Evolutionary conservation across 2,113 vertebrate genomes (phyloP), one percentile per base, ranked within the genome.

Genomic region (Glaucidium brasilianum): DNA sequence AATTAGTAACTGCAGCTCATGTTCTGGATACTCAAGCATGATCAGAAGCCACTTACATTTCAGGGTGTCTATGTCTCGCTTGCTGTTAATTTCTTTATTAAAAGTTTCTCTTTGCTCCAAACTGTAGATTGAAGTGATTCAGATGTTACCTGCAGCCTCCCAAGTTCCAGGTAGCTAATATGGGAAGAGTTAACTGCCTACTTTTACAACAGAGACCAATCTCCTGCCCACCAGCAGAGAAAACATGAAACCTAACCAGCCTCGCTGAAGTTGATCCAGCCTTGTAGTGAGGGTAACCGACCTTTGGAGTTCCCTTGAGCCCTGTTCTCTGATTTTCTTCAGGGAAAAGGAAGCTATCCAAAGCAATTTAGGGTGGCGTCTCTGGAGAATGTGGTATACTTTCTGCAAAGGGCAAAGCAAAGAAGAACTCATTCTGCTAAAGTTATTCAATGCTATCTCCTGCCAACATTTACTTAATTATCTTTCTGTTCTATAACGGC

Each of bases 391-490:
- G 56, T 8, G 3, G 34, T 49, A 77, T 30, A 74, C 60, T 84
- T 88, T 89, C 86, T 91, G 78, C 56, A 90, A 95, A 97, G 96
- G 88, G 91, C 88, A 96, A 92, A 93, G 78, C 87, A 93, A 91
- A 93, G 90, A 93, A 88, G 83, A 92, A 91, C 63, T 94, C 72
- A 69, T 92, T 96, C 85, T 80, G 80, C 39, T 91, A 21, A 95
- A 94, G 80, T 95, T 94, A 94, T 94, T 96, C 91, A 93, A 41
- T 88, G 68, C 43, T 96, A 88, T 96, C 77, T 93, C 93, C 85
- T 85, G 95, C 88, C 97, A 96, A 92, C 93, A 94, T 97, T 94
- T 95, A 97, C 91, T 97, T 96, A 97, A 96, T 97, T 97, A 96
- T 97, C 94, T 93, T 96, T 90, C 94, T 95, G 71, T 95, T 96